Base-by-base conservation (phyloP, 1,140 invertebrate genomes). In the Carcinoscorpius rotundicauda region DNA sequence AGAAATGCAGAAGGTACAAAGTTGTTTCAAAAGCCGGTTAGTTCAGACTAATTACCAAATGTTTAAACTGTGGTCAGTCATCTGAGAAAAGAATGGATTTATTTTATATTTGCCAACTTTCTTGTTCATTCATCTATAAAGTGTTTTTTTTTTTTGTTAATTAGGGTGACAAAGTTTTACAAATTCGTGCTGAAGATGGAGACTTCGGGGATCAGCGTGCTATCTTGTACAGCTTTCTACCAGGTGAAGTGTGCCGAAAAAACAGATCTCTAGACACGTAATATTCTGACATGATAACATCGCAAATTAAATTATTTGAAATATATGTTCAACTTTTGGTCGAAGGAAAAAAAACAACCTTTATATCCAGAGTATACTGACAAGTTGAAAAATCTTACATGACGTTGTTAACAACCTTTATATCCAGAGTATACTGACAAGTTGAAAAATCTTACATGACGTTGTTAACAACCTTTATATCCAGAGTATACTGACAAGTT, bases 131-230 rank as follows among this genome's bases (percentile, higher is more conserved):
- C 29, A 29, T 49, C 8, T 11, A 61, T 61, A 50, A 61, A 51
- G 6, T 58, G 4, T 60, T 57, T 67, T 60, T 60, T 60, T 60
- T 2, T 29, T 29, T 29, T 29, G 29, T 29, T 29, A 29, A 29
- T 58, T 68, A 87, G 85, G 85, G 82, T 6, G 81, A 82, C 53
- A 69, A 80, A 9, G 75, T 87, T 66, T 73, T 89, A 10, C 82
- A 82, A 76, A 87, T 94, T 2, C 83, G 84, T 68, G 91, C 91
- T n/a, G 86, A 90, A 76, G 91, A 94, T 75, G 90, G 91, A 3
- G 91, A 93, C 74, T 87, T 87, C 74, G 89, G 88, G 2, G 85
- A 85, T 56, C 88, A 89, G 4, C 81, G 89, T 58, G 84, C 86
- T 70, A 84, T 93, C 56, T 83, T 86, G 74, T 93, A 92, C 71